A percentile compares a stretch with the other conserved stretches of the same genome.
These are phyloP conservation scores for Sialia sialis DNA, from an alignment of 2,113 vertebrate species.

Conservation along the genomic window DNA sequence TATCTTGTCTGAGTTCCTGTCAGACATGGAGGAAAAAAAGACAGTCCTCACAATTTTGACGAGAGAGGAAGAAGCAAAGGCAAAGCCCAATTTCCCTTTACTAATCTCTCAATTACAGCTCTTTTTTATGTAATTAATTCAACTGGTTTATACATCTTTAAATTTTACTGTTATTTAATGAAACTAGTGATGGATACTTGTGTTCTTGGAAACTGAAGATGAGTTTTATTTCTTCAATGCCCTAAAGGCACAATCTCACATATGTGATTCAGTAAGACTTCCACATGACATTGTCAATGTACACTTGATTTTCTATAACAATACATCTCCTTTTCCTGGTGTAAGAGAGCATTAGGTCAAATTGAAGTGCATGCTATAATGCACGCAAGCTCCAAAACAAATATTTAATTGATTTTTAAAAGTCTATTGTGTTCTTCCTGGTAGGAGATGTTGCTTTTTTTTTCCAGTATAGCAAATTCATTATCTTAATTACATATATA, in stretches of 20 bases:
- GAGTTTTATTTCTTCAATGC: background rate
- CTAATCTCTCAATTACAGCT: background rate
- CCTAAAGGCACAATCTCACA: background rate
- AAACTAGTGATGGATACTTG: fast-evolving
- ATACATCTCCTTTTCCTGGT: background rate
- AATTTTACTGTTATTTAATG: background rate
- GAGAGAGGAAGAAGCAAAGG: background rate
- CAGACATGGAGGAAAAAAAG: background rate
- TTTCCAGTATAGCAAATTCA: background rate
- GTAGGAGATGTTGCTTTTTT: background rate
- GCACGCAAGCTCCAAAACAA: background rate
- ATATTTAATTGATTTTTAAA: background rate
- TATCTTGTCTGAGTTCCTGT: background rate
- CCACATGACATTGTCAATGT: background rate
- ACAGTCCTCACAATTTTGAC: background rate
- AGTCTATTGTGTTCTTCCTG: background rate
- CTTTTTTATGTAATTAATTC: background rate
- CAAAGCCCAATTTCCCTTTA: background rate
- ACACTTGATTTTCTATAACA: background rate
- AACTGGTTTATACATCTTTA: background rate
- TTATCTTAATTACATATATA: background rate
- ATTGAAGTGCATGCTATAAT: background rate
- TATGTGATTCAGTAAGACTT: background rate
- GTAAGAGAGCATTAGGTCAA: background rate
- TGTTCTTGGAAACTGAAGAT: background rate